Evolutionary conservation across 2,797 vertebrate genomes (phyloP).

Genomic region (Macropodus opercularis): DNA sequence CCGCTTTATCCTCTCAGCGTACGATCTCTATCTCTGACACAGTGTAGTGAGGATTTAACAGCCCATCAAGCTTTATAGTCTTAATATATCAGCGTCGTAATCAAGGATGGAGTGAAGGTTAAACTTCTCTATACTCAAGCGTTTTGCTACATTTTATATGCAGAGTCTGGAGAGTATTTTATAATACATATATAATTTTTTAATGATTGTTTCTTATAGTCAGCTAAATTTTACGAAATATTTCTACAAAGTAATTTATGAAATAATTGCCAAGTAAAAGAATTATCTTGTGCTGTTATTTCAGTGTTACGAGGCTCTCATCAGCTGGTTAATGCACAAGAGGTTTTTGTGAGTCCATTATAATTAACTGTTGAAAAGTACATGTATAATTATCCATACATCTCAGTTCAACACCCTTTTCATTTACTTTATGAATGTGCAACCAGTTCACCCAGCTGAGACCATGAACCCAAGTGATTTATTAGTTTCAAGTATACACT

Average conservation of each 20-base stretch:
- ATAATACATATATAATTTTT: no score
- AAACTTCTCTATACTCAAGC: conserved; percentile 26
- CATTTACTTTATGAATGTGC: background rate
- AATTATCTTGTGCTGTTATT: background rate
- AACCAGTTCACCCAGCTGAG: background rate
- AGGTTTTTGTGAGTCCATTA: conserved; percentile 1
- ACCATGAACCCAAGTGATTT: conserved; percentile 15
- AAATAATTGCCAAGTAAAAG: no score
- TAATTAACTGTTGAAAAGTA: conserved; percentile 16
- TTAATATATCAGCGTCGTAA: conserved; percentile 46
- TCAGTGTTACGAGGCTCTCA: background rate
- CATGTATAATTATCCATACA: conserved; percentile 7
- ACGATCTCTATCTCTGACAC: conserved; percentile 37
- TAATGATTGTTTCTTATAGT: no score
- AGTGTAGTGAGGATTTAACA: conserved; percentile 56
- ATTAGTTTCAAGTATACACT: conserved; percentile 22
- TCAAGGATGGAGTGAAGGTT: conserved; percentile 26
- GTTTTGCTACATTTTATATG: conserved; percentile 5
- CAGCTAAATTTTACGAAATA: no score
- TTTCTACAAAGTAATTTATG: no score
- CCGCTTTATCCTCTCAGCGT: conserved; percentile 49
- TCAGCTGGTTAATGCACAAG: background rate
- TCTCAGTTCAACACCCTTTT: conserved; percentile 4
- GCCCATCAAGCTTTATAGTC: conserved; percentile 52
- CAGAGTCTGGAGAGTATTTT: no score